A percentile compares a stretch with the other conserved stretches of the same genome.
Conservation (phyloP, 1,140 invertebrate genomes). For the Drosophila oshimai region DNA sequence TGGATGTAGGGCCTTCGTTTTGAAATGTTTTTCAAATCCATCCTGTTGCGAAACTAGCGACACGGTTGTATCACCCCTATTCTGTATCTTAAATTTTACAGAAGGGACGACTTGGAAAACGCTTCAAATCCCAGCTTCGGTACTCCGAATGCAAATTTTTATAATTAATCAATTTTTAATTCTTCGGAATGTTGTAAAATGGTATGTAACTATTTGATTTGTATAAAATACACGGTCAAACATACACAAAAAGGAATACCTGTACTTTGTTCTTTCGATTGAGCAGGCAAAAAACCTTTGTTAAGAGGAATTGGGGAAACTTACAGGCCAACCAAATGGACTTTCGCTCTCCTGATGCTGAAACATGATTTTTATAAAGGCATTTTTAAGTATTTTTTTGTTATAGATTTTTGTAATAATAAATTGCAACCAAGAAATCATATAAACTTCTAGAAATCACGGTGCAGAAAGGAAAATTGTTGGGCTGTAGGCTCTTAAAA, state of each 20-base stretch:
- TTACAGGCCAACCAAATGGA: too few species aligned
- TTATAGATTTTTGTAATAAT: too few species aligned
- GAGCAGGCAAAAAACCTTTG: too few species aligned
- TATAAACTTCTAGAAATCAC: too few species aligned
- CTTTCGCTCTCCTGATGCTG: too few species aligned
- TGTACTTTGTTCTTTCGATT: not conserved
- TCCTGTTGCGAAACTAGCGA: not conserved
- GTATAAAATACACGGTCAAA: constrained; percentile 67
- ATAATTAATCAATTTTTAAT: constrained; percentile 44
- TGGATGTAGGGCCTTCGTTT: not conserved
- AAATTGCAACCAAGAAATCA: too few species aligned
- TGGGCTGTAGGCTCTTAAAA: too few species aligned
- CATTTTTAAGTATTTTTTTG: too few species aligned
- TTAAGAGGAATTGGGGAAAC: too few species aligned
- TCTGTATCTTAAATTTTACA: not conserved
- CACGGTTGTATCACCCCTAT: not conserved
- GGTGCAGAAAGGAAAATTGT: too few species aligned
- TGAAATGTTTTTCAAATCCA: constrained; percentile 17
- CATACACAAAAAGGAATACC: not conserved
- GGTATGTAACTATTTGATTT: constrained; percentile 38
- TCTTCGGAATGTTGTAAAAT: constrained; percentile 38
- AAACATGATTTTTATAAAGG: too few species aligned
- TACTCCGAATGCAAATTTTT: constrained; percentile 28
- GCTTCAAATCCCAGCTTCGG: constrained; percentile 20
- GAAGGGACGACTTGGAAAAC: constrained; percentile 13